Percentiles rank a stretch among this genome's conserved stretches.
Evolutionary conservation across 2,888 invertebrate species (phyloP).

Genomic region (Caenorhabditis virilis): DNA sequence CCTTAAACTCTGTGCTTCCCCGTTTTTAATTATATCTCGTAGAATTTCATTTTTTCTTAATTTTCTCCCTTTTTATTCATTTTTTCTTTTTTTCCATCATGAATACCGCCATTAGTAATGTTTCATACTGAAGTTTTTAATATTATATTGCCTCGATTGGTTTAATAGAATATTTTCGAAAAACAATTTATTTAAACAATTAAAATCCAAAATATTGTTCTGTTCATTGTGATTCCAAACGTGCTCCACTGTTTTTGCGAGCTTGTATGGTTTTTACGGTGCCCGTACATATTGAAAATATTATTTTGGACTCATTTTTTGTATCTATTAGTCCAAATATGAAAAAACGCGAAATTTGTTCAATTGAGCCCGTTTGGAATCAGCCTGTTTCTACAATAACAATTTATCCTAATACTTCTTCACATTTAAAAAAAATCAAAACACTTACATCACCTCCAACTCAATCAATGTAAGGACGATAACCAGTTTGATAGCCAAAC

Average conservation of each 20-base stretch:
- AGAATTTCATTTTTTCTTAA: too few relatives aligned
- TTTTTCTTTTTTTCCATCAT: too few relatives aligned
- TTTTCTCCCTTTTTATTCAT: too few relatives aligned
- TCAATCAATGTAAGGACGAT: conserved; percentile 54
- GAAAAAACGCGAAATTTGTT: not conserved
- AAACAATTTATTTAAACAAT: not conserved
- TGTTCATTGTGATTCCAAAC: not conserved
- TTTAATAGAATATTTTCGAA: too few relatives aligned
- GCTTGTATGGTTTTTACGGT: too few relatives aligned
- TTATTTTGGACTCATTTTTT: not conserved
- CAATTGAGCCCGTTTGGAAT: not conserved
- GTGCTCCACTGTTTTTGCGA: too few relatives aligned
- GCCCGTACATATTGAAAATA: too few relatives aligned
- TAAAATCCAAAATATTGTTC: not conserved
- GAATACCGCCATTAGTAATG: too few relatives aligned
- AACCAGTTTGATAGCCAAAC: conserved; percentile 57
- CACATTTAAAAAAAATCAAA: not conserved
- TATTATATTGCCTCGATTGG: too few relatives aligned
- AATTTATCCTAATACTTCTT: not conserved
- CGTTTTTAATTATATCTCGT: too few relatives aligned
- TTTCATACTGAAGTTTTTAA: too few relatives aligned
- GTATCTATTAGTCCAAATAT: not conserved
- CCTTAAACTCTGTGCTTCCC: too few relatives aligned
- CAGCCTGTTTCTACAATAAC: not conserved
- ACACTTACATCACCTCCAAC: conserved; percentile 53